Base-by-base conservation (phyloP, 2,888 invertebrate genomes). In the Trilocha varians region DNA sequence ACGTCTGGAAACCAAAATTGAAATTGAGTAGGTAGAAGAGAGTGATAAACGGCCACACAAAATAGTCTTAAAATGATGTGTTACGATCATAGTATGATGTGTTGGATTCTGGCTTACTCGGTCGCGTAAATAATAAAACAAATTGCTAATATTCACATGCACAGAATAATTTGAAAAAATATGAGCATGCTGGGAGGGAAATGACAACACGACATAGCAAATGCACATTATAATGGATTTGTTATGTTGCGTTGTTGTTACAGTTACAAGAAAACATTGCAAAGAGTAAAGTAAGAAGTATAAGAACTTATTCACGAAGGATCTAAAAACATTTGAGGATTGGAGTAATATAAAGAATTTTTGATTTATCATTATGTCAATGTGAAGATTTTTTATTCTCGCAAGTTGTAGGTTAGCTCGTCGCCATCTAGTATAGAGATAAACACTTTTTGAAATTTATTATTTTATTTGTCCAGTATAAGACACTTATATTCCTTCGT, bases 251-350 rank as follows among this genome's bases (percentile, higher is more conserved):
- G 57, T 51, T 67, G 62, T 64, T 66, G 62, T 70, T 61, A 53
- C 52, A 50, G 55, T 57, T 51, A 48, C 68, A 71, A 69, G 85
- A 83, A 85, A 85, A 85, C 85, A 85, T 84, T 85, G 85, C 85
- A 85, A 84, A 85, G 84, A 80, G 72, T 66, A 65, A 63, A 53
- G 62, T 52, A 59, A 47, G 49, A 60, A 62, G 64, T 9, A 9
- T 9, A 59, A 56, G 47, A 42, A 49, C 55, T 49, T 46, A 58
- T 59, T 50, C 52, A 63, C 59, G 57, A 61, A 46, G 59, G 62
- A 57, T 17, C n/a, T 36, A 16, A 36, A 16, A 16, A 17, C 32
- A 14, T 15, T 38, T 3, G 32, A 16, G 13, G 17, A 34, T 13
- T 15, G 9, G 14, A 33, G 34, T 25, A 17, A 41, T 13, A 14